These are phyloP conservation scores for Monodelphis domestica DNA, from an alignment of 2,797 vertebrate genomes.

Conservation along the genomic window DNA sequence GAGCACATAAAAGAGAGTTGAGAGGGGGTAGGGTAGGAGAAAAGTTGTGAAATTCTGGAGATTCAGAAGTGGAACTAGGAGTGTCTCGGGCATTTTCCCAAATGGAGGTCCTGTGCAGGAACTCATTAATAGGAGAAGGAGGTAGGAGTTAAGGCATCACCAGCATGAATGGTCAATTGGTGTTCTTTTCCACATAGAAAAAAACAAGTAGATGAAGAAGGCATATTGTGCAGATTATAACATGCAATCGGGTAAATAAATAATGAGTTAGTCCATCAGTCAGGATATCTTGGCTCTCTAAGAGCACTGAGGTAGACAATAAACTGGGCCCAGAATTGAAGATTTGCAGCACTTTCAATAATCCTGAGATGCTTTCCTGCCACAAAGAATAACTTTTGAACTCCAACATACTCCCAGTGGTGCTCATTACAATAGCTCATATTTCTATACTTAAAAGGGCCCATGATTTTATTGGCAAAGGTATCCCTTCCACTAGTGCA, in stretches of 20 bases:
- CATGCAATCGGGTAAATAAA: background rate
- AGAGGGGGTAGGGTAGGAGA: background rate
- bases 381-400: background rate
- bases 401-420: background rate
- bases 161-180: background rate
- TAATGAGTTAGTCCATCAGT: background rate
- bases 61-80: background rate
- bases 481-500: too few species aligned
- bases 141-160: background rate
- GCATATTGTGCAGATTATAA: background rate
- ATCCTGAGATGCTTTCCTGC: background rate
- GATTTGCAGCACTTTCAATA: background rate
- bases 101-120: background rate
- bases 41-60: background rate
- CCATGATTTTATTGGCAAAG: background rate
- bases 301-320: background rate
- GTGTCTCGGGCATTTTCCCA: background rate
- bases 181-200: background rate
- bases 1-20: background rate
- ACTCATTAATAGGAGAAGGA: background rate
- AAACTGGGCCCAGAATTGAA: background rate
- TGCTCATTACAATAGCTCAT: background rate
- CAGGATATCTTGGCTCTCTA: background rate
- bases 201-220: background rate
- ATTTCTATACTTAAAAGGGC: background rate